These are phyloP conservation scores for Caenorhabditis latens DNA, from an alignment of 1,140 invertebrate genomes.

Conservation along the genomic window DNA sequence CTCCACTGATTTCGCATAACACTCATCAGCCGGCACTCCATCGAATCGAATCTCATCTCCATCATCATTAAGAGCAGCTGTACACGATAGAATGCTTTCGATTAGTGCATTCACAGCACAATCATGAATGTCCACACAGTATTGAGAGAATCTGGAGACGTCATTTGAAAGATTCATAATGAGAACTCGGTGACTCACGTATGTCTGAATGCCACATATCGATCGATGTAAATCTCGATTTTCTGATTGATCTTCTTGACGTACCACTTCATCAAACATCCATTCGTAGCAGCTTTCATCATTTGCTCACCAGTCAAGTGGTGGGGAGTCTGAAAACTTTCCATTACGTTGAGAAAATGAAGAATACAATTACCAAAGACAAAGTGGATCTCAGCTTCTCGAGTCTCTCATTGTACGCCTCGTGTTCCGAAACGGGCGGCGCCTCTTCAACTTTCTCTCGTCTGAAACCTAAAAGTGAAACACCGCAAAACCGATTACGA, in stretches of 20 bases:
- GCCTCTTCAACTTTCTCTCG: constrained; percentile 3
- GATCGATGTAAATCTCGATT: constrained; percentile 27
- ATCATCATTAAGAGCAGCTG: background rate
- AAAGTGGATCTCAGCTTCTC: background rate
- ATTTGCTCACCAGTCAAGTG: constrained; percentile 33
- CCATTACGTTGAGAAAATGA: background rate
- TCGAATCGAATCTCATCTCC: constrained; percentile 35
- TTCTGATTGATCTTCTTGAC: constrained; percentile 49
- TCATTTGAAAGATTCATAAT: background rate
- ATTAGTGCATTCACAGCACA: constrained; percentile 48
- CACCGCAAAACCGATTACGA: no score
- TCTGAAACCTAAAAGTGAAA: background rate
- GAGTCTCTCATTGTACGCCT: background rate
- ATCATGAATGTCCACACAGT: constrained; percentile 4
- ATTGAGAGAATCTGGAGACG: constrained; percentile 24
- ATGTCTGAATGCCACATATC: constrained; percentile 27
- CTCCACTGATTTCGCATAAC: constrained; percentile 14
- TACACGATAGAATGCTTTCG: constrained; percentile 21
- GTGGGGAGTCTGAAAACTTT: constrained; percentile 26
- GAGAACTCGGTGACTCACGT: background rate
- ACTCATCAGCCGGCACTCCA: constrained; percentile 17
- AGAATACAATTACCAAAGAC: background rate
- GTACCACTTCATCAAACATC: constrained; percentile 31
- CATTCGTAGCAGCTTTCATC: constrained; percentile 10
- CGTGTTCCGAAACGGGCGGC: background rate